Conservation (phyloP, 2,888 invertebrate species). For the Ornithoptera alexandrae region DNA sequence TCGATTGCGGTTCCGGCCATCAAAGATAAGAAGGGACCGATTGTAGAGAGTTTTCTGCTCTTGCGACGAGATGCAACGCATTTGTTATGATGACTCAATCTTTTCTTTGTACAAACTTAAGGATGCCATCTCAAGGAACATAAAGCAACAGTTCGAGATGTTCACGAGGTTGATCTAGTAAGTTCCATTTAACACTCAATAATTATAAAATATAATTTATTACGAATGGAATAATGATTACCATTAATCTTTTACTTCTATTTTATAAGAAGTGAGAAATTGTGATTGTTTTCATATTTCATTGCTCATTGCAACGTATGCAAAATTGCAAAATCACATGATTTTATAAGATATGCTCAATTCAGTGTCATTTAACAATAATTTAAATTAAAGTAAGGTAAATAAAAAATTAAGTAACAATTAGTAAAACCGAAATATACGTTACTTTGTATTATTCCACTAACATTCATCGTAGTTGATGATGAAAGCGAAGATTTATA, state of each 20-base stretch:
- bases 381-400: no score
- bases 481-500: constrained; percentile 58
- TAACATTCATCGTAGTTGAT: constrained; percentile 3
- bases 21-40: constrained; percentile 73
- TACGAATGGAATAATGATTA: background rate
- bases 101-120: constrained; percentile 66
- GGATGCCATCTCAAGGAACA: constrained; percentile 52
- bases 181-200: constrained; percentile 39
- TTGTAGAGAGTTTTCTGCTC: constrained; percentile 68
- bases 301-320: background rate
- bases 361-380: no score
- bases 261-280: background rate
- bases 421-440: background rate
- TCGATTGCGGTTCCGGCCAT: constrained; percentile 61
- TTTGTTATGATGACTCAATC: constrained; percentile 80
- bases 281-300: background rate
- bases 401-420: background rate
- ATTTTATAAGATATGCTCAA: background rate
- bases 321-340: background rate
- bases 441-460: constrained; percentile 6
- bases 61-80: constrained; percentile 61
- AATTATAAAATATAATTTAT: no score
- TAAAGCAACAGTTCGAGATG: constrained; percentile 51
- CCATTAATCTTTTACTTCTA: background rate
- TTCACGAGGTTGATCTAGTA: constrained; percentile 58